Conservation (phyloP, 2,888 invertebrate genomes). For the Rhabditoides inermis region DNA sequence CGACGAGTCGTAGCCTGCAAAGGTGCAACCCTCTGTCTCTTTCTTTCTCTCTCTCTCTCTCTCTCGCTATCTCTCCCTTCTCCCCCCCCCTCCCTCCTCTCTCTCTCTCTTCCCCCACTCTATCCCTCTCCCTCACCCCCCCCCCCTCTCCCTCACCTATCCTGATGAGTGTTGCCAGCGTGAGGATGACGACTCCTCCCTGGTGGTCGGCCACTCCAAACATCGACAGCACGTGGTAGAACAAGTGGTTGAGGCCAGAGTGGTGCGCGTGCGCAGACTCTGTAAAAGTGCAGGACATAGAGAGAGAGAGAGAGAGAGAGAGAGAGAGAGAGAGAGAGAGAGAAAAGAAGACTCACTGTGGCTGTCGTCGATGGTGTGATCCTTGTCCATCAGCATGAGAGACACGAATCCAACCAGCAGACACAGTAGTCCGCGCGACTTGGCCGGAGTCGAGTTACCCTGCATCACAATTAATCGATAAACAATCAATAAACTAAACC, state of each 20-base stretch:
- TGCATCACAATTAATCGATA: slow-evolving; percentile 1
- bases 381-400: slow-evolving; percentile 58
- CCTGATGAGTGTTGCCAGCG: slow-evolving; percentile 55
- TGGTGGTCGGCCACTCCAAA: slow-evolving; percentile 60
- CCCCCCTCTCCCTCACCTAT: too few relatives aligned
- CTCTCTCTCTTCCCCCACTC: too few relatives aligned
- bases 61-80: too few relatives aligned
- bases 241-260: slow-evolving; percentile 56
- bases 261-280: slow-evolving; percentile 55
- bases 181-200: slow-evolving; percentile 58
- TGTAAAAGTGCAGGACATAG: slow-evolving; percentile 12
- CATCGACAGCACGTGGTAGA: slow-evolving; percentile 56
- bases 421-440: slow-evolving; percentile 54
- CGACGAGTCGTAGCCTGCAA: slow-evolving; percentile 54
- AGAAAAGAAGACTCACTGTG: slow-evolving; percentile 53
- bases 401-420: slow-evolving; percentile 56
- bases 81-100: too few relatives aligned
- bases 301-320: neutral
- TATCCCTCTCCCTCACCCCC: too few relatives aligned
- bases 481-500: neutral
- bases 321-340: too few relatives aligned
- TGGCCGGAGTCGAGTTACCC: slow-evolving; percentile 39
- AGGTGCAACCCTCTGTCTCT: too few relatives aligned
- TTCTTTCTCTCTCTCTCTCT: too few relatives aligned
- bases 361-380: slow-evolving; percentile 52